Percentiles rank a stretch among this genome's conserved stretches.
These are phyloP conservation scores for Heterodera schachtii DNA, from an alignment of 1,140 invertebrate species.

Conservation along the genomic window DNA sequence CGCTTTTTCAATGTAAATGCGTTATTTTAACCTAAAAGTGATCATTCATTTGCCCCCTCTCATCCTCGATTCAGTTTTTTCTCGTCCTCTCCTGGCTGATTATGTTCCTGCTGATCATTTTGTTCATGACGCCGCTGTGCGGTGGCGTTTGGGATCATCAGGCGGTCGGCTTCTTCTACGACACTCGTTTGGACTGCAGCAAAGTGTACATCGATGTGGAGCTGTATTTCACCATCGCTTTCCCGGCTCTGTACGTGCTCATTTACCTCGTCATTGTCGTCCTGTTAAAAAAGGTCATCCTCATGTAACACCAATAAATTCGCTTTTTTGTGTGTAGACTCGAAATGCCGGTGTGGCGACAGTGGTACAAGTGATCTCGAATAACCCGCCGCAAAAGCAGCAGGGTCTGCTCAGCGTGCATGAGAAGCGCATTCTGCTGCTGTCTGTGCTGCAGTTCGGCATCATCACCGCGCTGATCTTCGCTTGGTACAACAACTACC, in stretches of 20 bases:
- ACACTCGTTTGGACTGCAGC: not conserved
- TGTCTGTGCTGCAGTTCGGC: conserved; percentile 22
- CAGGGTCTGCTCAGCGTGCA: not conserved
- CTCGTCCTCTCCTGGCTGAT: conserved; percentile 25
- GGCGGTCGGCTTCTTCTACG: conserved; percentile 22
- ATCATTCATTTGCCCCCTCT: not conserved
- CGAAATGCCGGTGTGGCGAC: not conserved
- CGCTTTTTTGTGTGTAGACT: not conserved
- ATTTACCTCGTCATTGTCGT: conserved; percentile 18
- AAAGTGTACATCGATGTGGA: not conserved
- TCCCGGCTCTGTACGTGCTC: conserved; percentile 3
- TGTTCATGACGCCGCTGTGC: conserved; percentile 25
- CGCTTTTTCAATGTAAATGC: conserved; percentile 18
- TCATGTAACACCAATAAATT: not conserved
- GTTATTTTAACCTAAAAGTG: too few relatives aligned
- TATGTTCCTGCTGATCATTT: not conserved
- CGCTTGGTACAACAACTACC: conserved; percentile 24
- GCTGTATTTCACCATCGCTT: conserved; percentile 27
- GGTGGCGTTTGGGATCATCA: conserved; percentile 6
- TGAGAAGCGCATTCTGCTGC: conserved; percentile 18
- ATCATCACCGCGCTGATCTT: conserved; percentile 31
- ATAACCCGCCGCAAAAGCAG: not conserved
- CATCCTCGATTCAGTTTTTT: not conserved
- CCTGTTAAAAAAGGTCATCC: conserved; percentile 14
- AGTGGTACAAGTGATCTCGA: not conserved